Base-by-base conservation (phyloP, 2,113 vertebrate genomes). In the Cyanistes caeruleus region DNA sequence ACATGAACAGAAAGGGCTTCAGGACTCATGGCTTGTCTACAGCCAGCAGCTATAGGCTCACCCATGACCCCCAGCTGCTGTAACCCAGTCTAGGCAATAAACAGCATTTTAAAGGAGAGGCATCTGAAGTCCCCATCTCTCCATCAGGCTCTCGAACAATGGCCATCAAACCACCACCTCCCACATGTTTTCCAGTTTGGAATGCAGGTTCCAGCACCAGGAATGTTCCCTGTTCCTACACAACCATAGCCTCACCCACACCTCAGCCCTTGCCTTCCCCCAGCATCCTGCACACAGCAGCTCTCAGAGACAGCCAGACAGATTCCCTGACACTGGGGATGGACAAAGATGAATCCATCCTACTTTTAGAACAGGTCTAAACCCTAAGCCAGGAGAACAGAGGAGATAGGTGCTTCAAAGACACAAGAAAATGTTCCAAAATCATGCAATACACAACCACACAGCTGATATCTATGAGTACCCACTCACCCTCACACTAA, bases 401-500 rank as follows among this genome's bases (percentile, higher is more conserved):
- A 60, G 33, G 33, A 84, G 5, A 77, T 2, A 3, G 13, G 64
- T 5, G 3, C 23, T 60, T 52, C 0, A 0, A 53, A 53, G 21
- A 21, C 28, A 39, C 28, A 46, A 55, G 33, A 25, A 85, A 76
- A 70, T 25, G 14, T 39, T 43, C 18, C 37, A 85, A 37, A 69
- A 43, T 35, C 22, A 39, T 17, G n/a, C 25, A 85, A 49, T 74
- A 33, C 25, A 64, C n/a, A 81, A 17, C 9, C 33, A 33, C 17
- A 21, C 0, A 2, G 35, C 51, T 58, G 73, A 33, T 17, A 51
- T 10, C 52, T 51, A 62, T 1, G 2, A 60, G 19, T 11, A 63
- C 4, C 15, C 4, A 4, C 53, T 28, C 27, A 56, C 15, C 13
- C 44, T 58, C 24, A 48, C 31, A 14, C 19, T 58, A 23, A 63